Percentiles rank a stretch among this genome's conserved stretches.
phyloP scores from a whole-genome alignment of 2,113 vertebrate genomes.

The Ictalurus punctatus region DNA sequence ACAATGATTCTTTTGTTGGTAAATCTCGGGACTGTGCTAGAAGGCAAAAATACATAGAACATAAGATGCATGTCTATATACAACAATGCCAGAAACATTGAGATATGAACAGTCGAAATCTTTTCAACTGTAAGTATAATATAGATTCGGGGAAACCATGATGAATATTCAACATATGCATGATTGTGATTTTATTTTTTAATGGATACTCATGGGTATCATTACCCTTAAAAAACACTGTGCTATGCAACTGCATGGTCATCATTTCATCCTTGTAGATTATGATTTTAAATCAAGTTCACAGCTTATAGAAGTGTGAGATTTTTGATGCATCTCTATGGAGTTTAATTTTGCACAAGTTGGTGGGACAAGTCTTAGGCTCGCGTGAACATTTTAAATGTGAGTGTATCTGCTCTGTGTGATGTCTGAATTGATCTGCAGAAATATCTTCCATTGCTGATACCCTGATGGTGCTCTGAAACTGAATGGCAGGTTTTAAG shows the following conservation, averaged over 20 bases:
- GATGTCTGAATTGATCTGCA: background rate
- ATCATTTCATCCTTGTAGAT: background rate
- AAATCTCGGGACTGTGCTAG: background rate
- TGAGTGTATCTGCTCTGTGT: background rate
- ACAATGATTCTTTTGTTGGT: background rate
- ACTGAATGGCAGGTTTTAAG: background rate
- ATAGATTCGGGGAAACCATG: background rate
- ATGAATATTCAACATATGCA: background rate
- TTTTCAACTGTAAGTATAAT: background rate
- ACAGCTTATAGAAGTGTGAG: background rate
- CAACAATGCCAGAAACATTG: background rate
- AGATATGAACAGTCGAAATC: background rate
- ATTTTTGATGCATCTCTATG: background rate
- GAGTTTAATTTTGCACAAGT: background rate
- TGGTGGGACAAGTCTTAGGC: too few relatives aligned
- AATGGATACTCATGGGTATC: background rate
- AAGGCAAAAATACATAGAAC: background rate
- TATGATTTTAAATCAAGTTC: background rate
- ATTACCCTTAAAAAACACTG: background rate
- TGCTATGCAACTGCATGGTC: background rate
- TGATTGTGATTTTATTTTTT: background rate
- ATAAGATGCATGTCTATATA: background rate
- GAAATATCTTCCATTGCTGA: background rate
- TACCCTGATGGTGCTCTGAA: background rate
- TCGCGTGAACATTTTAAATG: too few relatives aligned